phyloP scores from a whole-genome alignment of 2,888 invertebrate genomes.

The Parapristionchus giblindavisi region DNA sequence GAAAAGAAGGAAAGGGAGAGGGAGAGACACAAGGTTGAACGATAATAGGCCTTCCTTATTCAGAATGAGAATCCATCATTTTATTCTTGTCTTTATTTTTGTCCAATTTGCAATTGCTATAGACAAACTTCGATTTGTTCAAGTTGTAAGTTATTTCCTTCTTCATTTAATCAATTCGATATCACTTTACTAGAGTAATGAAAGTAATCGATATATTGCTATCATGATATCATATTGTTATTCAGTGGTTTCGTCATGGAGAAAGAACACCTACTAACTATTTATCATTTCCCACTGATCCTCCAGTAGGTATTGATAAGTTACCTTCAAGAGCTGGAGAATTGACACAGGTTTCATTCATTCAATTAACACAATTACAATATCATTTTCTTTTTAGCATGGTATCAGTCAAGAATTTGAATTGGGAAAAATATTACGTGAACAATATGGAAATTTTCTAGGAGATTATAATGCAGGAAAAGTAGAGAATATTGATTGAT shows the following conservation, averaged over 20 bases:
- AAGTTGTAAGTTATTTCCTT: constrained; percentile 16
- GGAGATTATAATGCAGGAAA: constrained; percentile 18
- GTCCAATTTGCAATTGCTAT: constrained; percentile 3
- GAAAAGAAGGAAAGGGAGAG: too few species aligned
- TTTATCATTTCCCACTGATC: constrained; percentile 31
- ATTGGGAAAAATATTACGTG: constrained; percentile 4
- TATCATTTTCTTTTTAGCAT: background rate
- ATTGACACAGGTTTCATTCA: constrained; percentile 36
- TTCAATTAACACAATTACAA: background rate
- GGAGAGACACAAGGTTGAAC: too few species aligned
- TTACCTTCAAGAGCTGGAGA: constrained; percentile 22
- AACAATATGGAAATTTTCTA: constrained; percentile 31
- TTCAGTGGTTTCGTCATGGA: constrained; percentile 39
- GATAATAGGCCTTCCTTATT: too few species aligned
- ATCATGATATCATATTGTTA: too few species aligned
- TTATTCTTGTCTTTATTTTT: background rate
- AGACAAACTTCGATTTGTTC: constrained; percentile 30
- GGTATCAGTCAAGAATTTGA: constrained; percentile 35
- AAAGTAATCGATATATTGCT: too few species aligned
- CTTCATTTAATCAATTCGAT: background rate
- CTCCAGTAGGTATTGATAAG: background rate
- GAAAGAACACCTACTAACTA: constrained; percentile 36
- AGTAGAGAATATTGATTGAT: background rate
- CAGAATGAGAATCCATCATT: too few species aligned
- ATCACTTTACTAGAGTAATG: too few species aligned